Evolutionary conservation across 2,888 invertebrate species (phyloP).

Genomic region (Monochamus alternatus): DNA sequence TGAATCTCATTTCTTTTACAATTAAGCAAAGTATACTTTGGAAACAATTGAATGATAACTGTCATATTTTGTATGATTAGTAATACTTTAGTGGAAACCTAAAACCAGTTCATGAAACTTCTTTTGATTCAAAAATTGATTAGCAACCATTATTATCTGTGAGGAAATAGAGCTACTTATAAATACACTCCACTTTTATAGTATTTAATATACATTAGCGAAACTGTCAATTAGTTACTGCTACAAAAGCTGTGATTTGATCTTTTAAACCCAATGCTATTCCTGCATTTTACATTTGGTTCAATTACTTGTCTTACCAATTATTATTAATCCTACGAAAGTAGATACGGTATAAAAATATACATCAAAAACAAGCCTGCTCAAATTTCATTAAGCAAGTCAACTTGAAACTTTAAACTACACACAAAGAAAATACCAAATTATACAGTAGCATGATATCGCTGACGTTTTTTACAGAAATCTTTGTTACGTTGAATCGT

Average conservation of each 20-base stretch:
- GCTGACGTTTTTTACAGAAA: slow-evolving; percentile 7
- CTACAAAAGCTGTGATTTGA: neutral
- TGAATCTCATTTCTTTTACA: too few relatives aligned
- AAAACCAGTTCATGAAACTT: too few relatives aligned
- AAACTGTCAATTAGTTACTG: neutral
- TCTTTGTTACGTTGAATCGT: neutral
- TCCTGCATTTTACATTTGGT: neutral
- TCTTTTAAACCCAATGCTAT: neutral
- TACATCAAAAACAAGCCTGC: neutral
- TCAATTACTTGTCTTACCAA: neutral
- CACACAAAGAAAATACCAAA: slow-evolving; percentile 19
- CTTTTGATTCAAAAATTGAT: too few relatives aligned
- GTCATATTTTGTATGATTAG: too few relatives aligned
- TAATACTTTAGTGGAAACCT: too few relatives aligned
- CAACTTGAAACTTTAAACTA: neutral
- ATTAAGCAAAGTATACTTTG: too few relatives aligned
- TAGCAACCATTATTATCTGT: too few relatives aligned
- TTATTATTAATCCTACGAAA: neutral
- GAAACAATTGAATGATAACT: too few relatives aligned
- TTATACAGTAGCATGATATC: slow-evolving; percentile 8
- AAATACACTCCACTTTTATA: neutral
- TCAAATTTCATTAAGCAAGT: neutral
- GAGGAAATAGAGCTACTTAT: neutral
- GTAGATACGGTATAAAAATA: neutral
- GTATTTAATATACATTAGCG: neutral